Percentiles rank a stretch among this genome's conserved stretches.
Evolutionary conservation across 1,140 invertebrate species (phyloP).

Genomic region (Drosophila dunni): DNA sequence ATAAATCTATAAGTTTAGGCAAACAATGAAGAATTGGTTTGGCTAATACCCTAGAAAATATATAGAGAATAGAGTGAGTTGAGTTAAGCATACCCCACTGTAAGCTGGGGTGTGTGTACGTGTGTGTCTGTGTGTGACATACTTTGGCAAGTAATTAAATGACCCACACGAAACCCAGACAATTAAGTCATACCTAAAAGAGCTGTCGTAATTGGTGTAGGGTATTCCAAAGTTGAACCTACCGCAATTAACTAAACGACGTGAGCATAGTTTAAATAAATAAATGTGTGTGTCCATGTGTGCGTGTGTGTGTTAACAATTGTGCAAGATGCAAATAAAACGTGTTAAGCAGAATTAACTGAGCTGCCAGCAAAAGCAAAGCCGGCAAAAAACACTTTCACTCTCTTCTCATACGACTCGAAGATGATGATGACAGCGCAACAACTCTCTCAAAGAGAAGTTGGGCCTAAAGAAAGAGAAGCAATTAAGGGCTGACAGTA

Average conservation of each 20-base stretch:
- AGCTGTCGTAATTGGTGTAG: not conserved
- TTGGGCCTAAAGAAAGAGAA: not conserved
- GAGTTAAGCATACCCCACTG: no score
- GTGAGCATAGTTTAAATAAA: conserved; percentile 28
- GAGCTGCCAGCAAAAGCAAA: conserved; percentile 12
- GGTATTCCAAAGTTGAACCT: conserved; percentile 53
- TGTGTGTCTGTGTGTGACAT: not conserved
- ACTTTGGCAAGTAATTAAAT: conserved; percentile 1
- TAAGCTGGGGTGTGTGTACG: no score
- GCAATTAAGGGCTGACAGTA: conserved; percentile 11
- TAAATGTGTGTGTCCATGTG: conserved; percentile 14
- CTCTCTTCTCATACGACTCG: conserved; percentile 31
- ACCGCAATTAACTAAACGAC: conserved; percentile 61
- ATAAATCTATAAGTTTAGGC: conserved; percentile 37
- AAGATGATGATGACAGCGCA: conserved; percentile 12
- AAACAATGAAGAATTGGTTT: conserved; percentile 5
- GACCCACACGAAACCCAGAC: not conserved
- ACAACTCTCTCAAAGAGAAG: conserved; percentile 18
- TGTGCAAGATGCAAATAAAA: conserved; percentile 60
- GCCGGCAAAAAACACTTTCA: conserved; percentile 46
- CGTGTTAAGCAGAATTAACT: conserved; percentile 12
- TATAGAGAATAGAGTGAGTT: not conserved
- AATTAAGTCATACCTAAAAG: conserved; percentile 4
- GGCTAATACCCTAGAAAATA: not conserved
- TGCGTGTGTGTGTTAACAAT: conserved; percentile 36